These are phyloP conservation scores for Phrynosoma platyrhinos DNA, from an alignment of 2,113 vertebrate species.

Conservation along the genomic window DNA sequence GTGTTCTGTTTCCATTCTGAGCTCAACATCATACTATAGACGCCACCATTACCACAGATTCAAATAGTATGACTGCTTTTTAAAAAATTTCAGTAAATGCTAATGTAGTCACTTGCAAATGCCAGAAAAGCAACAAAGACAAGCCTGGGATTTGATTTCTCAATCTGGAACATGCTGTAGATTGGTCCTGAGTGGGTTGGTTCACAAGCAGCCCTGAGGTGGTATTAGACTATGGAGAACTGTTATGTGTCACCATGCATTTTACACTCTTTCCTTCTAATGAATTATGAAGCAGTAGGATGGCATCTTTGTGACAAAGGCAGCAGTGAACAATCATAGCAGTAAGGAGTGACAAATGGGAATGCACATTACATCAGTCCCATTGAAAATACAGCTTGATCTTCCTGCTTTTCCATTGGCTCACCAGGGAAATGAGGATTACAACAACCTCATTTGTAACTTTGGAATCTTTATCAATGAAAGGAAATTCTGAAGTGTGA, in stretches of 20 bases:
- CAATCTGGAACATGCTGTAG: not conserved
- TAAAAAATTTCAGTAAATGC: conserved; percentile 31
- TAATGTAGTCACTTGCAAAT: conserved; percentile 47
- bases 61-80: conserved; percentile 43
- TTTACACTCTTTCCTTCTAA: conserved; percentile 7
- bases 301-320: not conserved
- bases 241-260: not conserved
- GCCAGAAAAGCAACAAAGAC: conserved; percentile 6
- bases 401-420: not conserved
- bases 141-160: conserved; percentile 26
- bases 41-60: conserved; percentile 12
- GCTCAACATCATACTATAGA: conserved; percentile 23
- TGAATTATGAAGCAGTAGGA: not conserved
- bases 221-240: not conserved
- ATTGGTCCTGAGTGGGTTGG: not conserved
- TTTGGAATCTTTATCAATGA: not conserved
- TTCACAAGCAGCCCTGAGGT: not conserved
- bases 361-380: not conserved
- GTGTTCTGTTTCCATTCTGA: not conserved
- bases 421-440: conserved; percentile 22
- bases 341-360: not conserved
- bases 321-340: not conserved
- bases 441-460: conserved; percentile 8
- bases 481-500: not conserved
- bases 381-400: conserved; percentile 1